Percentiles rank a stretch among this genome's conserved stretches.
phyloP scores from a whole-genome alignment of 2,113 vertebrate genomes.

The Strix aluco region DNA sequence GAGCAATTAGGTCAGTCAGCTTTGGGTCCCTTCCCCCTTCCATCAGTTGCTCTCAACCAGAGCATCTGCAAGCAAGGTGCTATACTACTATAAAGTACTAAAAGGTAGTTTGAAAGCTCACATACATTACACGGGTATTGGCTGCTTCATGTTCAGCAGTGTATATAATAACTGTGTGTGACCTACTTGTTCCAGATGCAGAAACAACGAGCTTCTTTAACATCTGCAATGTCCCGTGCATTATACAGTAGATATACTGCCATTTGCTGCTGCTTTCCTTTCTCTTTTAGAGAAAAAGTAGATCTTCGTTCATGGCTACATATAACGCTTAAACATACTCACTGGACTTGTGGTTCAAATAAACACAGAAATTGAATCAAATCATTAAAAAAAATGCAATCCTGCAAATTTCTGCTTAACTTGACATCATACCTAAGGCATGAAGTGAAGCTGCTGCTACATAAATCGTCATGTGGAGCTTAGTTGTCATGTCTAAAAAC shows the following conservation, averaged over 20 bases:
- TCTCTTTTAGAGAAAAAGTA: not conserved
- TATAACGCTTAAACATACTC: not conserved
- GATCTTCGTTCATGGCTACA: not conserved
- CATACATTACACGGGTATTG: slow-evolving; percentile 24
- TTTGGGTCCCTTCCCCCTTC: slow-evolving; percentile 23
- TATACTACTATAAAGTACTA: slow-evolving; percentile 3
- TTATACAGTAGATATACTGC: not conserved
- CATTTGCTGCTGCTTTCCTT: not conserved
- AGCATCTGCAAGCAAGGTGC: slow-evolving; percentile 50
- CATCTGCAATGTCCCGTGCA: not conserved
- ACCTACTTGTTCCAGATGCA: slow-evolving; percentile 53
- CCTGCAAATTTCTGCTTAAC: not conserved
- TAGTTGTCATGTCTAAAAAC: not conserved
- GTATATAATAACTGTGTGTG: slow-evolving; percentile 52
- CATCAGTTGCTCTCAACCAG: slow-evolving; percentile 20
- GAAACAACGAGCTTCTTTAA: slow-evolving; percentile 29
- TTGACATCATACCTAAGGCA: not conserved
- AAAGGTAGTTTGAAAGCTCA: slow-evolving; percentile 48
- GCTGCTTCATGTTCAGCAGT: slow-evolving; percentile 40
- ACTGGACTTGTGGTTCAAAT: not conserved
- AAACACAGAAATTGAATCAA: not conserved
- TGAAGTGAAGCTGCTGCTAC: not conserved
- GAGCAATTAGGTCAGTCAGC: slow-evolving; percentile 49
- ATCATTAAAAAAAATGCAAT: not conserved
- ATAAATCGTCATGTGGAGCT: not conserved